Percentiles rank a stretch among this genome's conserved stretches.
Conservation (phyloP, 2,113 vertebrate genomes). For the Gallinago undulata region DNA sequence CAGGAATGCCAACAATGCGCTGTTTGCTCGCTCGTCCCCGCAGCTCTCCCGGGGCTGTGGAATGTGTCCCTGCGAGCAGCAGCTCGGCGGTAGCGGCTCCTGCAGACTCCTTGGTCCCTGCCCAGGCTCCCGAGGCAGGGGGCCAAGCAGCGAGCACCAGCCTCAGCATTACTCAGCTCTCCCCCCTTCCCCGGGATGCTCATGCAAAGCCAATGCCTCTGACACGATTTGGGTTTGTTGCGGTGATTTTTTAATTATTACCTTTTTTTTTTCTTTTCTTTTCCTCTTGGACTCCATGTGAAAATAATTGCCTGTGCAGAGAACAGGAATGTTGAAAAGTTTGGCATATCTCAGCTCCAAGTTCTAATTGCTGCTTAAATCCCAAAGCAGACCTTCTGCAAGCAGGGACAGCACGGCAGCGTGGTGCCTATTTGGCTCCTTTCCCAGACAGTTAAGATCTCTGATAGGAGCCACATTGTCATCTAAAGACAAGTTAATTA, state of each 20-base stretch:
- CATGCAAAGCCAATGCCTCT: not conserved
- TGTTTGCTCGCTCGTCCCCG: not conserved
- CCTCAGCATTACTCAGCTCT: not conserved
- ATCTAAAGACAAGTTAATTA: conserved; percentile 11
- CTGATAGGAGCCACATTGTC: not conserved
- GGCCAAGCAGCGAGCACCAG: conserved; percentile 21
- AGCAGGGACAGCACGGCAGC: not conserved
- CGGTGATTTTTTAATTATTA: not conserved
- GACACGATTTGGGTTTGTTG: not conserved
- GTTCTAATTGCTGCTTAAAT: not conserved
- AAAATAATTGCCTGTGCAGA: not conserved
- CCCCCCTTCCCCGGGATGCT: not conserved
- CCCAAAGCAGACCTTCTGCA: not conserved
- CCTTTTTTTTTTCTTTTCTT: too few species aligned
- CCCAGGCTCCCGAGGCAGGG: conserved; percentile 7
- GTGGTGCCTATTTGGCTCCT: not conserved
- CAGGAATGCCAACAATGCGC: not conserved
- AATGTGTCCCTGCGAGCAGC: not conserved
- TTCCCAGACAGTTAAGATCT: not conserved
- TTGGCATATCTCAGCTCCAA: not conserved
- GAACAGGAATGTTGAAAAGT: not conserved
- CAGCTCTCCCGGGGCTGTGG: not conserved
- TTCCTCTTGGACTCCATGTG: not conserved
- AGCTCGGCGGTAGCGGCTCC: not conserved
- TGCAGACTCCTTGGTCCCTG: not conserved